Base-by-base conservation (phyloP, 2,888 invertebrate genomes). In the Acanthosepion lycidas region DNA sequence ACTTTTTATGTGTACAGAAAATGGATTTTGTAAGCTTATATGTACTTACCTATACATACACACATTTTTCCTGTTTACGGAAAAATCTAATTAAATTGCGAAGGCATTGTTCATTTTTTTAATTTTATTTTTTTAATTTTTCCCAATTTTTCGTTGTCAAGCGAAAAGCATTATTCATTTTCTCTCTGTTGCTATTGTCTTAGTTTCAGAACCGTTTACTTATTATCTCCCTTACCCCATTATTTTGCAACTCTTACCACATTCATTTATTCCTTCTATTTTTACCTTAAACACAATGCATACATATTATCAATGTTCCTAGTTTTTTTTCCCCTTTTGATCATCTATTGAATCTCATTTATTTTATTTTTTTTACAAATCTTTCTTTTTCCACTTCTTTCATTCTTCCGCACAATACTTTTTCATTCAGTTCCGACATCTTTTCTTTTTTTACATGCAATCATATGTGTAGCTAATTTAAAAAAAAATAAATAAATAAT, bases 151-250 rank as follows among this genome's bases (percentile, higher is more conserved):
- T 78, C n/a, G 15, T 78, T 78, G 78, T 78, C n/a, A 78, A 78
- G n/a, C n/a, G n/a, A n/a, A 78, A 59, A 33, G n/a, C 78, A 78
- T 78, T 78, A 78, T 78, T 78, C 78, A 78, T 78, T 78, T 78
- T 78, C 78, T 78, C 33, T 78, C 3, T 78, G n/a, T 78, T 78
- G n/a, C 15, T 33, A 78, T 78, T 78, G n/a, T 78, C n/a, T 78
- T 78, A 78, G 59, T 59, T 59, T 59, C 23, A 6, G 20, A 59
- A 59, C 59, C n/a, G 78, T 78, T 78, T n/a, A n/a, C 78, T 33
- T n/a, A 78, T 78, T 78, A 78, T n/a, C 78, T 78, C 78, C 78
- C 78, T 33, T 78, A 15, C n/a, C 12, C 78, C 78, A 78, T 78
- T 78, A 78, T 78, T 78, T n/a, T 6, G 12, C n/a, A 33, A 33